These are phyloP conservation scores for Drosophila greeni DNA, from an alignment of 2,888 invertebrate species.

Conservation along the genomic window DNA sequence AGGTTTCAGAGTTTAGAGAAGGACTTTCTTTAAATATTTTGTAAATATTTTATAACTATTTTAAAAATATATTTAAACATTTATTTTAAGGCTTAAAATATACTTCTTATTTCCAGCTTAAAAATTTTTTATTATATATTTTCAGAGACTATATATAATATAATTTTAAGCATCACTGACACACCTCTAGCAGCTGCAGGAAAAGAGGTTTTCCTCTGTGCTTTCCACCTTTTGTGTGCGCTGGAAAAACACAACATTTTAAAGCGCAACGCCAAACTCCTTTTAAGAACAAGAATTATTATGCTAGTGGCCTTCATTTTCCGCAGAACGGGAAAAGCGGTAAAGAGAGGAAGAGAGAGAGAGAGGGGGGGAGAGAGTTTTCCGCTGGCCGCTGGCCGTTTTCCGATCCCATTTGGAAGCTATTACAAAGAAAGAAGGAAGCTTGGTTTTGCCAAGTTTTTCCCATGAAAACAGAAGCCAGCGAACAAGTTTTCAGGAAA, in stretches of 20 bases:
- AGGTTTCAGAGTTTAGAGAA: too few species aligned
- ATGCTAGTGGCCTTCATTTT: constrained; percentile 24
- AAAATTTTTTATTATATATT: too few species aligned
- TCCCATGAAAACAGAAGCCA: not conserved
- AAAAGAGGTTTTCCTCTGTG: constrained; percentile 5
- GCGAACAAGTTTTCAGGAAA: not conserved
- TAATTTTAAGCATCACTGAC: not conserved
- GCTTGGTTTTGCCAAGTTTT: constrained; percentile 6
- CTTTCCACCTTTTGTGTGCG: constrained; percentile 1
- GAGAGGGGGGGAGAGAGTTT: not conserved
- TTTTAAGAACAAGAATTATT: constrained; percentile 35
- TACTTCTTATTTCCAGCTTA: too few species aligned
- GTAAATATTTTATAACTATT: too few species aligned
- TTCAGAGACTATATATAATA: too few species aligned
- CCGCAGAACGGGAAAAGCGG: too few species aligned
- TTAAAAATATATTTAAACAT: not conserved
- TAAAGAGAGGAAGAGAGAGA: not conserved
- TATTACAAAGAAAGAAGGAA: not conserved
- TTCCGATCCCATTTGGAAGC: constrained; percentile 18
- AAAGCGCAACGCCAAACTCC: constrained; percentile 25
- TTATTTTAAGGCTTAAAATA: not conserved
- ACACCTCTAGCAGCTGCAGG: not conserved
- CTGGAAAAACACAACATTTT: constrained; percentile 19
- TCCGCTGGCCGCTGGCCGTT: constrained; percentile 2
- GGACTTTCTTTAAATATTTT: too few species aligned